A percentile compares a stretch with the other conserved stretches of the same genome.
Conservation (phyloP, 2,113 vertebrate genomes). For the Rhea pennata region DNA sequence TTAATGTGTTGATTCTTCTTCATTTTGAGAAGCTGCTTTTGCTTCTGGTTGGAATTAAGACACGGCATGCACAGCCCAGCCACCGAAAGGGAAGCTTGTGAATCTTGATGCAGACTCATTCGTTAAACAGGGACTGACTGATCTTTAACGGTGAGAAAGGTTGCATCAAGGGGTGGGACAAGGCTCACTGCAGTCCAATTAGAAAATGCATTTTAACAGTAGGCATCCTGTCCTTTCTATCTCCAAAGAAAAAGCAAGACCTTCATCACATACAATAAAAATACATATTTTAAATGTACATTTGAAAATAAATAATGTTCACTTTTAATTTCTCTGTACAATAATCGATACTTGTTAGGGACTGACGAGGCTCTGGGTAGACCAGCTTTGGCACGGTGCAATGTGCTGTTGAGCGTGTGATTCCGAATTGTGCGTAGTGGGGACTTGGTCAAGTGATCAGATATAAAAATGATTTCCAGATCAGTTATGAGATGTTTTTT, state of each 20-base stretch:
- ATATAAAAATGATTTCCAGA: not conserved
- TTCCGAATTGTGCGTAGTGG: not conserved
- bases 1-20: not conserved
- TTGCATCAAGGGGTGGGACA: not conserved
- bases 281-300: not conserved
- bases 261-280: not conserved
- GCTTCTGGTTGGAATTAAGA: not conserved
- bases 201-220: not conserved
- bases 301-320: not conserved
- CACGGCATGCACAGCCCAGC: not conserved
- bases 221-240: not conserved
- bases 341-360: not conserved
- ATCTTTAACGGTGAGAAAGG: not conserved
- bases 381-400: accelerated
- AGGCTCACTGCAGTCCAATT: slow-evolving; percentile 19
- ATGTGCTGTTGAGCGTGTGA: not conserved
- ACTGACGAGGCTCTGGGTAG: not conserved
- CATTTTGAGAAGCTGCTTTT: not conserved
- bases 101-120: not conserved
- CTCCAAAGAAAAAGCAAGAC: not conserved
- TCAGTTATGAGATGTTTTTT: not conserved
- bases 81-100: not conserved
- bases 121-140: not conserved
- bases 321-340: slow-evolving; percentile 23
- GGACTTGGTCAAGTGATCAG: not conserved